phyloP scores from a whole-genome alignment of 30 jellyfish, hydroid and myxozoan genomes.

The Aurelia aurita complex sp. Pacific region DNA sequence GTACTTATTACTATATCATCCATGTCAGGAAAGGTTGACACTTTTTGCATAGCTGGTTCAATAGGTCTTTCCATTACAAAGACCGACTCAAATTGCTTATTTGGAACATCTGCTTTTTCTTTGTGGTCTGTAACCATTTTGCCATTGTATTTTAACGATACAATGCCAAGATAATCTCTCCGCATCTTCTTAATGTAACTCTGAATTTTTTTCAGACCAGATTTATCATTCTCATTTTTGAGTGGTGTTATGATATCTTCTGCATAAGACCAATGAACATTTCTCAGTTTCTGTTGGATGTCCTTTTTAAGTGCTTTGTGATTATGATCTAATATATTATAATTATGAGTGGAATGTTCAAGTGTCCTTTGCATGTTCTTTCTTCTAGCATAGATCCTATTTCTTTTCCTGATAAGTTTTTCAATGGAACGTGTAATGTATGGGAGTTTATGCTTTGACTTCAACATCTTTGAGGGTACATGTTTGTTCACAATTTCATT shows the following conservation, averaged over 20 bases:
- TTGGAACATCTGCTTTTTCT: constrained; percentile 32
- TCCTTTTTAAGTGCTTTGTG: constrained; percentile 25
- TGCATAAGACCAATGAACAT: constrained; percentile 13
- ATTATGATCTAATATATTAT: constrained; percentile 7
- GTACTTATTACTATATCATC: constrained; percentile 32
- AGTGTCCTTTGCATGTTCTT: constrained; percentile 11
- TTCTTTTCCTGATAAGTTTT: constrained; percentile 14
- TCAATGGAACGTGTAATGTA: constrained; percentile 21
- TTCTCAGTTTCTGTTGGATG: constrained; percentile 14
- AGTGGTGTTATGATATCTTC: constrained; percentile 2
- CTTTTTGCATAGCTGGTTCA: neutral
- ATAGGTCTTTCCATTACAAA: constrained; percentile 31
- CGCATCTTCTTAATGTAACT: constrained; percentile 12
- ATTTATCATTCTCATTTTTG: neutral
- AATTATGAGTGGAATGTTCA: constrained; percentile 25
- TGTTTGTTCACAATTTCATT: constrained; percentile 18
- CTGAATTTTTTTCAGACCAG: constrained; percentile 6
- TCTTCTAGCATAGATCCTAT: constrained; percentile 28
- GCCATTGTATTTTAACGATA: constrained; percentile 10
- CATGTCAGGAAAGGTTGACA: constrained; percentile 21
- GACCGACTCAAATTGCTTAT: constrained; percentile 30
- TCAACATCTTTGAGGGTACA: constrained; percentile 21
- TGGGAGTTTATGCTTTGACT: constrained; percentile 20
- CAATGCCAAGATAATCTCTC: constrained; percentile 7
- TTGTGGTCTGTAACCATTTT: constrained; percentile 20